phyloP scores from a whole-genome alignment of 2,888 invertebrate species.

The Kryphioiulus occultus region DNA sequence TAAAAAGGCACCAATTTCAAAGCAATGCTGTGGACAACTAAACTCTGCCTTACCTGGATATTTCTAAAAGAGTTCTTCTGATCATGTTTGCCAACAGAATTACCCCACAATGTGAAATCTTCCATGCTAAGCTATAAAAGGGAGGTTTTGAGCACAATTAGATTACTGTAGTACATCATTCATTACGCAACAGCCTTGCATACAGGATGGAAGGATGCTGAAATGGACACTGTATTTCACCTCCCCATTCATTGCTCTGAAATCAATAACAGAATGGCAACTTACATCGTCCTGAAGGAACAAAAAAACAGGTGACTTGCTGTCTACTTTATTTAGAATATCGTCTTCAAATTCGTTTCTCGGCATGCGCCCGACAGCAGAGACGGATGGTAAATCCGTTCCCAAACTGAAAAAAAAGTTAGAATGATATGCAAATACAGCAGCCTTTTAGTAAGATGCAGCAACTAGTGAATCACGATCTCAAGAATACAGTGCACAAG shows the following conservation, averaged over 20 bases:
- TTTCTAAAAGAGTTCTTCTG: slow-evolving; percentile 41
- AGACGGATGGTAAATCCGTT: background rate
- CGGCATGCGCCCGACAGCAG: slow-evolving; percentile 43
- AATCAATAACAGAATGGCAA: background rate
- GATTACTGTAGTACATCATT: too few relatives aligned
- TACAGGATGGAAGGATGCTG: too few relatives aligned
- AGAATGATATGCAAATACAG: too few relatives aligned
- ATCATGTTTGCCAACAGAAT: background rate
- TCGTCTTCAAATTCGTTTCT: slow-evolving; percentile 44
- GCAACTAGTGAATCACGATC: too few relatives aligned
- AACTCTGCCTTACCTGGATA: slow-evolving; percentile 39
- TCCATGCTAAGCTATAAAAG: slow-evolving; percentile 51
- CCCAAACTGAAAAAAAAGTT: background rate
- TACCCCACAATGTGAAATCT: slow-evolving; percentile 49
- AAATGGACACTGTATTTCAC: too few relatives aligned
- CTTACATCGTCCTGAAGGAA: slow-evolving; percentile 47
- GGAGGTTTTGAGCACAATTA: too few relatives aligned
- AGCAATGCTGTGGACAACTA: too few relatives aligned
- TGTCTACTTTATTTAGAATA: slow-evolving; percentile 37
- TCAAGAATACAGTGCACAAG: too few relatives aligned
- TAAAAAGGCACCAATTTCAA: too few relatives aligned
- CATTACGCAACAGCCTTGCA: too few relatives aligned
- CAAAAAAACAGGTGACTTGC: slow-evolving; percentile 33
- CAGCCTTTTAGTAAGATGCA: too few relatives aligned
- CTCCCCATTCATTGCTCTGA: background rate